Conservation (phyloP, 1,140 invertebrate species). For the Mesaphorura yosii region DNA sequence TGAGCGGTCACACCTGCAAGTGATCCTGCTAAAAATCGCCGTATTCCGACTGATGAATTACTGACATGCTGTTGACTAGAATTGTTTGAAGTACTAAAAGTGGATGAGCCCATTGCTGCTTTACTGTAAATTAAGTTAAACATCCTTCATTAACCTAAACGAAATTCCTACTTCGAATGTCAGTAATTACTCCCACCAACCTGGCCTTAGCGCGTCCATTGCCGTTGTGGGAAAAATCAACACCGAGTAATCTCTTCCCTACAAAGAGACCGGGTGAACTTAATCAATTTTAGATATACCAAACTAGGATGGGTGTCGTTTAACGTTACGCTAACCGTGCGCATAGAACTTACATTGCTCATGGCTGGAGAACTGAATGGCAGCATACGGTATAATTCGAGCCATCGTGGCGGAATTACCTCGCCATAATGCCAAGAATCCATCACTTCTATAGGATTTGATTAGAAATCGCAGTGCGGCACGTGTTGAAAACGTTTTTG, state of each 20-base stretch:
- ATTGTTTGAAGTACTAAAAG: background rate
- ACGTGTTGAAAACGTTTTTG: slow-evolving; percentile 59
- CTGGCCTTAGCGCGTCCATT: background rate
- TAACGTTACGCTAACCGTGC: too few species aligned
- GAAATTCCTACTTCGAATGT: background rate
- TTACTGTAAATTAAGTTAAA: background rate
- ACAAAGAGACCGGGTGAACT: too few species aligned
- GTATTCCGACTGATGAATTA: too few species aligned
- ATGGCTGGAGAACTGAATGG: slow-evolving; percentile 92
- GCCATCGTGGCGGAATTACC: slow-evolving; percentile 98
- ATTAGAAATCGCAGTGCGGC: slow-evolving; percentile 67
- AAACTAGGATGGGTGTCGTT: too few species aligned
- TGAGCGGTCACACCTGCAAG: slow-evolving; percentile 89
- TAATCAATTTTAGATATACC: too few species aligned
- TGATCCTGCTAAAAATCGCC: slow-evolving; percentile 80
- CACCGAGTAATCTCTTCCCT: slow-evolving; percentile 64
- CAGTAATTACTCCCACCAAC: background rate
- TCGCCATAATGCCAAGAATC: slow-evolving; percentile 75
- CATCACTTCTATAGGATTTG: slow-evolving; percentile 56
- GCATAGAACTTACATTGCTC: slow-evolving; percentile 66
- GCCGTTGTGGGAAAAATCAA: slow-evolving; percentile 41
- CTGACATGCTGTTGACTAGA: slow-evolving; percentile 8
- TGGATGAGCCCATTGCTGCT: background rate
- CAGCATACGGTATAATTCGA: slow-evolving; percentile 76
- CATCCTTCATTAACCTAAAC: background rate